Conservation (phyloP, 1,140 invertebrate genomes). For the Mactra quadrangularis region DNA sequence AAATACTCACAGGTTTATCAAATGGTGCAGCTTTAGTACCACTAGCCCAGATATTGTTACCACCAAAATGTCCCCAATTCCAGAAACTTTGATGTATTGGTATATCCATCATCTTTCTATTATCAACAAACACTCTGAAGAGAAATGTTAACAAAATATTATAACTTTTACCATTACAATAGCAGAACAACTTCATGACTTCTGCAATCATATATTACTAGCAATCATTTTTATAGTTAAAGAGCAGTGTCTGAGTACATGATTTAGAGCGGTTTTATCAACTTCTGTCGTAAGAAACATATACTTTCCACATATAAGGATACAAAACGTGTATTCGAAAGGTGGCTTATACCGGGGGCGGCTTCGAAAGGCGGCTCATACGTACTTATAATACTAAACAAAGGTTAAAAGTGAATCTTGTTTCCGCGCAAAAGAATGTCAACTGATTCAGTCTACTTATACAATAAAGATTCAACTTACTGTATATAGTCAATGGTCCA, state of each 20-base stretch:
- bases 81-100: constrained; percentile 62
- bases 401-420: no score
- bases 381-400: no score
- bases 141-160: not conserved
- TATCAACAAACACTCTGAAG: constrained; percentile 17
- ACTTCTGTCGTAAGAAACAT: not conserved
- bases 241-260: no score
- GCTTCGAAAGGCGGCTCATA: no score
- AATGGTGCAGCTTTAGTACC: constrained; percentile 87
- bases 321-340: no score
- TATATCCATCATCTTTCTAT: not conserved
- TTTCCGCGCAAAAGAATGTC: no score
- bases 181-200: not conserved
- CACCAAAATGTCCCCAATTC: constrained; percentile 64
- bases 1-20: constrained; percentile 87
- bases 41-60: constrained; percentile 79
- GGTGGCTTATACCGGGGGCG: no score
- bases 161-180: not conserved
- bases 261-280: no score
- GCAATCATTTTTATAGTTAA: not conserved
- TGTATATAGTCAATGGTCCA: constrained; percentile 72
- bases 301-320: not conserved
- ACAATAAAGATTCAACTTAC: no score
- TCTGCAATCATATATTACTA: not conserved
- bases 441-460: no score